phyloP scores from a whole-genome alignment of 2,113 vertebrate genomes.

The Nicator chloris region DNA sequence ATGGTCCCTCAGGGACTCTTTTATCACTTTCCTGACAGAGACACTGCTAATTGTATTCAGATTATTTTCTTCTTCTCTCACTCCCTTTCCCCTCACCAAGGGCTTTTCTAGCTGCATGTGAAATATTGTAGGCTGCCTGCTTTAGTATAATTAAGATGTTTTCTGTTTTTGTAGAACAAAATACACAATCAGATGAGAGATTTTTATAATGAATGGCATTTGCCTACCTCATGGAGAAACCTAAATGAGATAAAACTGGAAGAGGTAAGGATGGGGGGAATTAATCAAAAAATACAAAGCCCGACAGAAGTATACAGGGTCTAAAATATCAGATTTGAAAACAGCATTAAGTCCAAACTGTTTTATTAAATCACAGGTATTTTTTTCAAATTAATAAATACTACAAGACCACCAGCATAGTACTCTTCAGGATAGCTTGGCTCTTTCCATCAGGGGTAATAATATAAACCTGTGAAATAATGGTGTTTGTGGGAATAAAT shows the following conservation, averaged over 20 bases:
- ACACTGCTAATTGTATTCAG: not conserved
- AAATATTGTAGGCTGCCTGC: not conserved
- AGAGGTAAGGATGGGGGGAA: not conserved
- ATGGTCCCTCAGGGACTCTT: not conserved
- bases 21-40: slow-evolving; percentile 4
- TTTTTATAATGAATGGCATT: not conserved
- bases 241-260: not conserved
- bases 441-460: not conserved
- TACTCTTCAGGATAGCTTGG: not conserved
- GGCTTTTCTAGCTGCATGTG: not conserved
- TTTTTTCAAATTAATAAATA: not conserved
- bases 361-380: not conserved
- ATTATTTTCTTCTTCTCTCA: not conserved
- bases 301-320: not conserved
- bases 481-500: not conserved
- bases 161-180: not conserved
- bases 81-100: not conserved
- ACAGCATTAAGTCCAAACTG: not conserved
- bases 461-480: not conserved
- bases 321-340: not conserved
- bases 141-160: not conserved
- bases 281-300: not conserved
- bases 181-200: not conserved
- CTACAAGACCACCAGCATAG: not conserved
- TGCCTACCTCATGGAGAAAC: not conserved